A percentile compares a stretch with the other conserved stretches of the same genome.
These are phyloP conservation scores for Spodoptera frugiperda DNA, from an alignment of 1,140 invertebrate species.

Conservation along the genomic window DNA sequence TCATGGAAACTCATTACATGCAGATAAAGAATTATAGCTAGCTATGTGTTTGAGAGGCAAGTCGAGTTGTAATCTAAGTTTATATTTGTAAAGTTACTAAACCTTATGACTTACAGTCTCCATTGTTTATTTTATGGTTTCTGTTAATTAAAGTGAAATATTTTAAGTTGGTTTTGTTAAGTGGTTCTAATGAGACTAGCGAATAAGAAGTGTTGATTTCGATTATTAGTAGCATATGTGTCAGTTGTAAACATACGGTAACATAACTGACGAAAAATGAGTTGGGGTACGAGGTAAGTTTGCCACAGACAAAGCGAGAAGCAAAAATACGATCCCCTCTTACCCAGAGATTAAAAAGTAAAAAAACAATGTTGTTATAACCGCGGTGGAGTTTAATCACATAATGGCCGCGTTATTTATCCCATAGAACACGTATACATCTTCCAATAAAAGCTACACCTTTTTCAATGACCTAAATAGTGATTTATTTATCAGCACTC, in stretches of 20 bases:
- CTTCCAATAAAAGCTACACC: conserved; percentile 51
- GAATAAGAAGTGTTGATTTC: no score
- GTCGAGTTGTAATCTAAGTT: no score
- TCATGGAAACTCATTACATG: conserved; percentile 18
- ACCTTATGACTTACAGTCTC: no score
- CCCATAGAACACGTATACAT: conserved; percentile 45
- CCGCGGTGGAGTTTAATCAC: conserved; percentile 46
- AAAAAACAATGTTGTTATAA: conserved; percentile 47
- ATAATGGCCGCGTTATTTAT: conserved; percentile 55
- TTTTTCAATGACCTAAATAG: conserved; percentile 55
- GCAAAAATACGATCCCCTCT: neutral
- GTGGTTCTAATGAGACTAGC: neutral
- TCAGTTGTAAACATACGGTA: no score
- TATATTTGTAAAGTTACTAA: no score
- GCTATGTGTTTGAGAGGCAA: neutral
- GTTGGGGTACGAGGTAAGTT: no score
- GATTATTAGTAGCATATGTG: no score
- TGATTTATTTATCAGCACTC: conserved; percentile 63
- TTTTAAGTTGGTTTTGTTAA: no score
- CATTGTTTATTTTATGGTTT: no score
- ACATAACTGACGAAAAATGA: no score
- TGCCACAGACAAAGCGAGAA: neutral
- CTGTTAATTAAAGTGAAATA: no score
- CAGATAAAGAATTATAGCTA: conserved; percentile 2
- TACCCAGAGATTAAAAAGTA: neutral